Evolutionary conservation across 35 echinoderm and acorn worm species (phyloP).

Genomic region (Chiridota heheva): DNA sequence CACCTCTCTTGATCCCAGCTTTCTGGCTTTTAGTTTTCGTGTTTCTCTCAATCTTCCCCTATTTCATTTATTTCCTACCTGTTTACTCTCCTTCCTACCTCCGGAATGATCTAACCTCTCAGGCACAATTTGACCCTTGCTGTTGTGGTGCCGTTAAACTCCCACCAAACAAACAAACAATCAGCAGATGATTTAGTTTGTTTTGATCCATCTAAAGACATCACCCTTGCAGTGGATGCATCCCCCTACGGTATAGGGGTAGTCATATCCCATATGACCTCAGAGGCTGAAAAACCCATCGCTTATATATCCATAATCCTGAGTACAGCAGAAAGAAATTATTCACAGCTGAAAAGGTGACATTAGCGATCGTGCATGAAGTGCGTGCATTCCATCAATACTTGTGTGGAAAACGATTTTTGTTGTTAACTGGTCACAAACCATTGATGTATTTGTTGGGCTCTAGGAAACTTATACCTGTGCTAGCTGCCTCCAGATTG

Average conservation of each 20-base stretch:
- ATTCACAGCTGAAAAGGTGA: slow-evolving; percentile 27
- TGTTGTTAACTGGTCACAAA: slow-evolving; percentile 34
- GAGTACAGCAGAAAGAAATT: not conserved
- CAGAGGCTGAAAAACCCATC: slow-evolving; percentile 27
- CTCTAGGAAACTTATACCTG: not conserved
- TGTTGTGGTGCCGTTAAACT: too few species aligned
- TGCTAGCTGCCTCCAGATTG: slow-evolving; percentile 14
- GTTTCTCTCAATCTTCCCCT: too few species aligned
- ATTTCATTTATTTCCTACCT: too few species aligned
- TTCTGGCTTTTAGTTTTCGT: too few species aligned
- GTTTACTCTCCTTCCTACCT: too few species aligned
- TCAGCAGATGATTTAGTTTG: too few species aligned
- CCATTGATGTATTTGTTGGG: slow-evolving; percentile 15
- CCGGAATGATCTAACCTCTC: too few species aligned
- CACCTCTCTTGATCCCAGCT: too few species aligned
- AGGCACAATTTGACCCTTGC: too few species aligned
- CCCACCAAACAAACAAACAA: too few species aligned
- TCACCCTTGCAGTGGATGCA: slow-evolving; percentile 5
- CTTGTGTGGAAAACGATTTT: slow-evolving; percentile 10
- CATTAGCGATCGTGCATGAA: not conserved
- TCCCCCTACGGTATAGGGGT: slow-evolving; percentile 40
- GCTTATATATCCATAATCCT: slow-evolving; percentile 21
- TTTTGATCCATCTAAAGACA: not conserved
- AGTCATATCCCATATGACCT: slow-evolving; percentile 19
- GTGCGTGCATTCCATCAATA: slow-evolving; percentile 1